A percentile compares a stretch with the other conserved stretches of the same genome.
These are phyloP conservation scores for Epizoanthus scotinus DNA, from an alignment of 92 coral and sea anemone genomes.

Conservation along the genomic window DNA sequence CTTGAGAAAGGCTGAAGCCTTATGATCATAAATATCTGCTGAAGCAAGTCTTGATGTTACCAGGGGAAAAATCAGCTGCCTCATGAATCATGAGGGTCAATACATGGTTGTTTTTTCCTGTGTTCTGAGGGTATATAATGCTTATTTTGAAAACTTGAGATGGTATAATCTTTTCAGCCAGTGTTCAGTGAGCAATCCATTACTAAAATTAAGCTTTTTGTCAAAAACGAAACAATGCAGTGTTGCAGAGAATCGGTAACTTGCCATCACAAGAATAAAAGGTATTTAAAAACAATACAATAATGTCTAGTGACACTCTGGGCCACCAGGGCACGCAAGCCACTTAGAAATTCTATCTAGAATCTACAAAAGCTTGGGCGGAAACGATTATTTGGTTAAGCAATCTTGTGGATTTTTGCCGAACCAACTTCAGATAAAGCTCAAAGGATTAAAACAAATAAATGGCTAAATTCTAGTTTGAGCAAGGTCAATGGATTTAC, in stretches of 20 bases:
- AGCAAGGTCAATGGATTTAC: slow-evolving; percentile 35
- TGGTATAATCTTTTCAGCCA: background rate
- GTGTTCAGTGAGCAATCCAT: slow-evolving; percentile 9
- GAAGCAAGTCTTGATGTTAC: too few relatives aligned
- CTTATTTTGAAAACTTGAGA: background rate
- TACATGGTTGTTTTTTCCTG: too few relatives aligned
- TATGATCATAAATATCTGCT: too few relatives aligned
- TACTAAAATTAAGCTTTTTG: background rate
- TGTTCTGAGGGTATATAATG: too few relatives aligned
- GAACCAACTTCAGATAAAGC: slow-evolving; percentile 42
- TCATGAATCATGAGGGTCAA: too few relatives aligned
- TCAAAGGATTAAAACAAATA: slow-evolving; percentile 31
- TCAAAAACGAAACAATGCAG: slow-evolving; percentile 3
- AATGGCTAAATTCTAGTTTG: slow-evolving; percentile 18
- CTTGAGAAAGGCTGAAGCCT: too few relatives aligned
- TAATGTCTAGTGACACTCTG: slow-evolving; percentile 28
- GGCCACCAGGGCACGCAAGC: slow-evolving; percentile 29
- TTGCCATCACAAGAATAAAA: background rate
- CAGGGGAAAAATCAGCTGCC: too few relatives aligned
- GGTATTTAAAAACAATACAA: background rate
- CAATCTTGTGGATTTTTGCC: slow-evolving; percentile 37
- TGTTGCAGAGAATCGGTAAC: slow-evolving; percentile 22
- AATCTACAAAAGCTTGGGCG: slow-evolving; percentile 28
- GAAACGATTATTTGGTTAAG: slow-evolving; percentile 35
- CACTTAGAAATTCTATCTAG: slow-evolving; percentile 34